Conservation (phyloP, 2,888 invertebrate species). For the Drosophila borealis region DNA sequence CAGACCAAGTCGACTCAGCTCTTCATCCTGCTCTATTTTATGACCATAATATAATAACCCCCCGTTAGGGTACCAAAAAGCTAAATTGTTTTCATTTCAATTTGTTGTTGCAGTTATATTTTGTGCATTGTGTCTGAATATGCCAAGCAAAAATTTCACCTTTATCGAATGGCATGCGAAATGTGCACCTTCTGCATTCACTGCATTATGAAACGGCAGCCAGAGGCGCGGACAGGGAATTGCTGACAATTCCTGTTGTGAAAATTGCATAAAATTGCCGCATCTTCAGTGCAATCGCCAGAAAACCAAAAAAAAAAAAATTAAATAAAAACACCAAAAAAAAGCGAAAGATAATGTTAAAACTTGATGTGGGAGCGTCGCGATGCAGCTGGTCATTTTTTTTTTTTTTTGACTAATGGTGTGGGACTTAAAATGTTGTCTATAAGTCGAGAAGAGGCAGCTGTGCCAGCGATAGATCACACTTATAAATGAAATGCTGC, state of each 20-base stretch:
- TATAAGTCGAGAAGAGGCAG: background rate
- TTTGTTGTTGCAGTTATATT: constrained; percentile 15
- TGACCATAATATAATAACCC: background rate
- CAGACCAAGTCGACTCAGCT: background rate
- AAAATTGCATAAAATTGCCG: constrained; percentile 69
- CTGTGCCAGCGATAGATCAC: constrained; percentile 20
- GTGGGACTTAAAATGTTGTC: background rate
- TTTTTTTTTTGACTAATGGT: constrained; percentile 41
- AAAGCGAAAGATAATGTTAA: constrained; percentile 34
- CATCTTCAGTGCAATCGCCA: constrained; percentile 60
- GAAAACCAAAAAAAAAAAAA: constrained; percentile 9
- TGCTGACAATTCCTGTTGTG: constrained; percentile 64
- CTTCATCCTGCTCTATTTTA: background rate
- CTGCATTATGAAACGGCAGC: constrained; percentile 68
- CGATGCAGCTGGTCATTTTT: constrained; percentile 55
- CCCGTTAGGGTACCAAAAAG: constrained; percentile 8
- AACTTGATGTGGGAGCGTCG: constrained; percentile 64
- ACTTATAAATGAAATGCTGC: constrained; percentile 8
- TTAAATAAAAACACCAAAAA: constrained; percentile 5
- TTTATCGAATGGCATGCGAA: constrained; percentile 53
- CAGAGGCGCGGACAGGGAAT: constrained; percentile 40
- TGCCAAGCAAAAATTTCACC: constrained; percentile 64
- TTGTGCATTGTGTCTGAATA: constrained; percentile 40
- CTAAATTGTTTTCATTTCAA: constrained; percentile 46
- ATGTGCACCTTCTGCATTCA: constrained; percentile 36